Conservation (phyloP, 30 jellyfish, hydroid and myxozoan species). For the Chironex yamaguchii region DNA sequence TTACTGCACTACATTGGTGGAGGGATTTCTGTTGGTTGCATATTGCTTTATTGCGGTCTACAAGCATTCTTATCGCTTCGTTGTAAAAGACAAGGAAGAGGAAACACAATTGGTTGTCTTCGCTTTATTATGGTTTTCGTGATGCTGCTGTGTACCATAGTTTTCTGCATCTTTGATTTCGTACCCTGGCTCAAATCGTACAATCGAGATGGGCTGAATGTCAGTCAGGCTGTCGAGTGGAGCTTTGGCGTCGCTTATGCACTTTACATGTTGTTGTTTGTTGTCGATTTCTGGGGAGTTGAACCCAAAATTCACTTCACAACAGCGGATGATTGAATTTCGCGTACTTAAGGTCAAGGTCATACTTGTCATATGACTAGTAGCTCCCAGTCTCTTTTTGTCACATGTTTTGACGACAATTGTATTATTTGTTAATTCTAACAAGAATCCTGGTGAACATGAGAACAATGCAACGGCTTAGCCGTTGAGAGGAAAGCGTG, state of each 20-base stretch:
- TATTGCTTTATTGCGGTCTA: slow-evolving; percentile 57
- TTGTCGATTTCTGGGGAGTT: slow-evolving; percentile 72
- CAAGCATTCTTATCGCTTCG: slow-evolving; percentile 65
- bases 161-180: slow-evolving; percentile 68
- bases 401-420: no score
- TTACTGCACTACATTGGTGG: slow-evolving; percentile 80
- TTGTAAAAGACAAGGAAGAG: slow-evolving; percentile 2
- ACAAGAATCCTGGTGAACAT: no score
- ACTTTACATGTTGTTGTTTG: slow-evolving; percentile 75
- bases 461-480: no score
- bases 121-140: slow-evolving; percentile 49
- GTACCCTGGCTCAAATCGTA: slow-evolving; percentile 65
- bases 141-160: no score
- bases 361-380: no score
- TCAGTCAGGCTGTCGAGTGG: slow-evolving; percentile 91
- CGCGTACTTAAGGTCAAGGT: no score
- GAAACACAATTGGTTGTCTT: slow-evolving; percentile 12
- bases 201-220: slow-evolving; percentile 50
- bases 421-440: no score
- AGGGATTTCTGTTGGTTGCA: slow-evolving; percentile 48
- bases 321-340: no score
- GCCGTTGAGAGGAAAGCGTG: no score
- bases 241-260: slow-evolving; percentile 71
- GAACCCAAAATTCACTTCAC: slow-evolving; percentile 59
- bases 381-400: no score